Base-by-base conservation (phyloP, 2,888 invertebrate species). In the Dasysyrphus tricinctus region DNA sequence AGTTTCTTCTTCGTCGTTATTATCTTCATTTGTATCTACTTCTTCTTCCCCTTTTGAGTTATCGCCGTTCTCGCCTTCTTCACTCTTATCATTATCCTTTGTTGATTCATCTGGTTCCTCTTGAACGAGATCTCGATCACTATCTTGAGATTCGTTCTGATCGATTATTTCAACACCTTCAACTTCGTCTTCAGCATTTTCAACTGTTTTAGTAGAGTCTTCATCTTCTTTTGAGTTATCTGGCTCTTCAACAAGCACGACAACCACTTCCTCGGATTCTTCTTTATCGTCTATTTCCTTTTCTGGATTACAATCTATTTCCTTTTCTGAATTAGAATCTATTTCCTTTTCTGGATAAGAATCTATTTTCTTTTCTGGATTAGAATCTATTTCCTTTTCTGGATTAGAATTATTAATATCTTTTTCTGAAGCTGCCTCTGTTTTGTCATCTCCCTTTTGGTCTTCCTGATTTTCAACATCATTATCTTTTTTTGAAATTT, bases 211-310 rank as follows among this genome's bases (percentile, higher is more conserved):
- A 59, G 70, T 78, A 16, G 16, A 7, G n/a, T 78, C 82, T 42
- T 76, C 88, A 11, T 86, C 83, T 61, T 83, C 88, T 24, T 78
- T 83, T 9, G 88, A 88, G 37, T 80, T 88, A 47, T 89, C 89
- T 19, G 87, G 49, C 16, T 89, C 88, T 49, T 89, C 88, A 8
- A 88, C 88, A 37, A 83, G 11, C 12, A 88, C 56, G 12, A 89
- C 78, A 57, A 88, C 87, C 7, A 86, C 39, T 54, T 89, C 88
- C 6, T 88, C 88, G 2, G 72, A 49, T 16, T 89, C 88, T 24
- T 83, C 82, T 61, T 80, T 75, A 9, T 78, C 84, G 0, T 80
- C 54, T n/a, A n/a, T n/a, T n/a, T n/a, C n/a, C n/a, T n/a, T n/a
- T n/a, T n/a, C n/a, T n/a, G n/a, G n/a, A n/a, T n/a, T n/a, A n/a